Conservation (phyloP, 2,797 vertebrate species). For the Macropus fuliginosus region DNA sequence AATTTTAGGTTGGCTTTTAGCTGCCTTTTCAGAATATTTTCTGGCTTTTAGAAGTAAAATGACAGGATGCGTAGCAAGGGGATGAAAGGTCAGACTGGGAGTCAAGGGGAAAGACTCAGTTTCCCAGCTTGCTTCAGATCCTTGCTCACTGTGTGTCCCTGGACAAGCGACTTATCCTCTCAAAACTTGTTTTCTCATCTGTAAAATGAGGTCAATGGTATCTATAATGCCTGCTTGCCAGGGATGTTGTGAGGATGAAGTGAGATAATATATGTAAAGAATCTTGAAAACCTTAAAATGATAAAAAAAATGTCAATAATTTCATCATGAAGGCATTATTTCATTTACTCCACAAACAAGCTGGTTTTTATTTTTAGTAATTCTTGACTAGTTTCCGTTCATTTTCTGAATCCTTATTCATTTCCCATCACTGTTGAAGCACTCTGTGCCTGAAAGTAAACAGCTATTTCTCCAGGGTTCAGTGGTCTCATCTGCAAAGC, state of each 20-base stretch:
- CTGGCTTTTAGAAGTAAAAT: background rate
- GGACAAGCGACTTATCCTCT: background rate
- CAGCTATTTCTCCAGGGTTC: background rate
- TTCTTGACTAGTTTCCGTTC: conserved; percentile 18
- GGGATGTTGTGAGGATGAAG: too few species aligned
- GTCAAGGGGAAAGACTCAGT: background rate
- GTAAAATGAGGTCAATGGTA: background rate
- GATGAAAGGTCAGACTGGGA: background rate
- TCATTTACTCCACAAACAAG: conserved; percentile 21
- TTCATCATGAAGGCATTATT: conserved; percentile 4
- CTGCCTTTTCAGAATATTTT: background rate
- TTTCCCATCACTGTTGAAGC: conserved; percentile 1
- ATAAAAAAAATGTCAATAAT: background rate
- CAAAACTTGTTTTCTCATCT: background rate
- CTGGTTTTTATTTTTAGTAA: background rate
- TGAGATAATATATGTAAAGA: too few species aligned
- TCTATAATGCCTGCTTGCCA: too few species aligned
- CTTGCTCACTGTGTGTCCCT: background rate
- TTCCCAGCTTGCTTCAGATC: background rate
- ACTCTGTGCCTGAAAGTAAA: background rate
- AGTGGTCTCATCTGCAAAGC: background rate
- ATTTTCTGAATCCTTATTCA: conserved; percentile 44
- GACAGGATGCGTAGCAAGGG: background rate
- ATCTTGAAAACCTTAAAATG: background rate
- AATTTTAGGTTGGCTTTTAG: conserved; percentile 19